Evolutionary conservation across 2,797 vertebrate genomes (phyloP).

Genomic region (Sebastes diploproa): DNA sequence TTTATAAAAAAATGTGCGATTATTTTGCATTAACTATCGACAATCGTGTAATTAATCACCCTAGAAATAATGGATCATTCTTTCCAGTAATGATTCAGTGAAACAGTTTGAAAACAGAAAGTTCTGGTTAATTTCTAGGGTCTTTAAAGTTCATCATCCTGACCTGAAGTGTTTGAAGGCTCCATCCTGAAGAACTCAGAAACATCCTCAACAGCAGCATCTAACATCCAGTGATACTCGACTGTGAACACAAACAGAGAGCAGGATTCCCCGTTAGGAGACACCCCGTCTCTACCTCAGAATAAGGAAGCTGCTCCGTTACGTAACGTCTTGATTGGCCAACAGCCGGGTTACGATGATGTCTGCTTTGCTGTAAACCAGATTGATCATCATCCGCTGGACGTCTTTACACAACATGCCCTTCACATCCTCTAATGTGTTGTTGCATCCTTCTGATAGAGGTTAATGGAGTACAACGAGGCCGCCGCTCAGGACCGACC

Average conservation of each 20-base stretch:
- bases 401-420: neutral
- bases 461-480: neutral
- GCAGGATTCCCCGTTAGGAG: neutral
- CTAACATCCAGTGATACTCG: neutral
- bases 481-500: neutral
- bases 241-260: neutral
- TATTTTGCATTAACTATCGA: too few species aligned
- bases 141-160: neutral
- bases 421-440: neutral
- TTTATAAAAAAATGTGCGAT: too few species aligned
- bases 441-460: neutral
- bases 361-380: neutral
- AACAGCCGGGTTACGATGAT: neutral
- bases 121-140: too few species aligned
- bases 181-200: neutral
- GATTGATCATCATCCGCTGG: neutral
- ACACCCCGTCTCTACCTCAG: neutral
- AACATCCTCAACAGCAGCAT: neutral
- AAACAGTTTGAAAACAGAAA: neutral
- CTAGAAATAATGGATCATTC: too few species aligned
- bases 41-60: too few species aligned
- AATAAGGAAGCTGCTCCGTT: slow-evolving; percentile 5
- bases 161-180: neutral
- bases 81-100: neutral
- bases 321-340: slow-evolving; percentile 1